These are phyloP conservation scores for Drosophila kuntzei DNA, from an alignment of 2,888 invertebrate genomes.

Conservation along the genomic window DNA sequence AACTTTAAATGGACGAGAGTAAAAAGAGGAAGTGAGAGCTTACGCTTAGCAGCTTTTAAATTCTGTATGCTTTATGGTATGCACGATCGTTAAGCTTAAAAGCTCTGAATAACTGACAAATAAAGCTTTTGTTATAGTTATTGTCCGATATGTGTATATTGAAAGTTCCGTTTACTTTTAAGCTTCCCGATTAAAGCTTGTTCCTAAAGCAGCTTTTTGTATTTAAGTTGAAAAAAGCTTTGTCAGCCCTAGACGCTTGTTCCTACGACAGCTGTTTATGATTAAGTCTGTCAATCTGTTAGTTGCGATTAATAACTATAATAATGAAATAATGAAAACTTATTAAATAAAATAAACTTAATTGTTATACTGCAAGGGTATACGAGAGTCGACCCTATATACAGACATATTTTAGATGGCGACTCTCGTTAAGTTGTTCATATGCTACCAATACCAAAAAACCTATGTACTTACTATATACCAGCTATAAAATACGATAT, in stretches of 20 bases:
- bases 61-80: not conserved
- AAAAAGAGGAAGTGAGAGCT: not conserved
- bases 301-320: constrained; percentile 15
- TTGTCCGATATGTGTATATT: constrained; percentile 3
- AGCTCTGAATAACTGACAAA: not conserved
- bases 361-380: constrained; percentile 45
- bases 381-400: constrained; percentile 17
- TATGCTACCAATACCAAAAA: constrained; percentile 10
- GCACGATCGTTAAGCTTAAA: not conserved
- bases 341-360: constrained; percentile 8
- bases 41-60: not conserved
- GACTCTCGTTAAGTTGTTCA: constrained; percentile 18
- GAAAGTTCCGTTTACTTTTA: not conserved
- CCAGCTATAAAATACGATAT: constrained; percentile 35
- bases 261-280: constrained; percentile 35
- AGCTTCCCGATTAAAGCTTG: not conserved
- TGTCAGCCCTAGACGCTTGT: constrained; percentile 36
- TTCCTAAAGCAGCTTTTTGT: not conserved
- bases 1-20: not conserved
- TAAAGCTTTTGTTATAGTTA: not conserved
- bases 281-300: constrained; percentile 37
- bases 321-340: constrained; percentile 8
- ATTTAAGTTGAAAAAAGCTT: constrained; percentile 9
- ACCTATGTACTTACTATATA: constrained; percentile 19
- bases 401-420: not conserved